Evolutionary conservation across 2,888 invertebrate species (phyloP).

Genomic region (Sepioteuthis lessoniana): DNA sequence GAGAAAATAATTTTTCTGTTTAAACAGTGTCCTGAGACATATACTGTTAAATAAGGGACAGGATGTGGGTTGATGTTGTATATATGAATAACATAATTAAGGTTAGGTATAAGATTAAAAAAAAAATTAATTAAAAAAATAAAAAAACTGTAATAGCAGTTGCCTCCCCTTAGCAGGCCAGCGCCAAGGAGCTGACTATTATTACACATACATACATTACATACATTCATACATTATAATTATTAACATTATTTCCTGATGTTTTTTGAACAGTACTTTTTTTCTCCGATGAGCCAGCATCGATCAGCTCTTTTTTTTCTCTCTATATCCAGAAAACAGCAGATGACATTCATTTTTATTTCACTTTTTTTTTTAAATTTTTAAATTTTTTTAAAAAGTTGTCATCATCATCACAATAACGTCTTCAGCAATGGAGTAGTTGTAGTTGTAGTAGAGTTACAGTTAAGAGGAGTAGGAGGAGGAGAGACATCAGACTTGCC

Average conservation of each 20-base stretch:
- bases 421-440: background rate
- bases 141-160: background rate
- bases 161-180: slow-evolving; percentile 6
- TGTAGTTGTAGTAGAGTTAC: background rate
- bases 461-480: background rate
- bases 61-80: background rate
- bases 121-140: background rate
- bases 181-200: background rate
- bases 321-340: background rate
- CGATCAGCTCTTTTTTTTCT: background rate
- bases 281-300: background rate
- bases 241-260: background rate
- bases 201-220: background rate
- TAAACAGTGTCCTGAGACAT: background rate
- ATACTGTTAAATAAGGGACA: background rate
- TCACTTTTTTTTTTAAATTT: background rate
- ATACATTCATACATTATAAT: slow-evolving; percentile 33
- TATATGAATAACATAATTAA: background rate
- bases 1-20: background rate
- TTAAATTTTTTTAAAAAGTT: background rate
- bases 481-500: slow-evolving; percentile 37
- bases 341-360: background rate
- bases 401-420: background rate
- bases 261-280: background rate
- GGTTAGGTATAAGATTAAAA: background rate